Evolutionary conservation across 2,113 vertebrate genomes (phyloP), one percentile per base, ranked within the genome.

Genomic region (Pholis gunnellus): DNA sequence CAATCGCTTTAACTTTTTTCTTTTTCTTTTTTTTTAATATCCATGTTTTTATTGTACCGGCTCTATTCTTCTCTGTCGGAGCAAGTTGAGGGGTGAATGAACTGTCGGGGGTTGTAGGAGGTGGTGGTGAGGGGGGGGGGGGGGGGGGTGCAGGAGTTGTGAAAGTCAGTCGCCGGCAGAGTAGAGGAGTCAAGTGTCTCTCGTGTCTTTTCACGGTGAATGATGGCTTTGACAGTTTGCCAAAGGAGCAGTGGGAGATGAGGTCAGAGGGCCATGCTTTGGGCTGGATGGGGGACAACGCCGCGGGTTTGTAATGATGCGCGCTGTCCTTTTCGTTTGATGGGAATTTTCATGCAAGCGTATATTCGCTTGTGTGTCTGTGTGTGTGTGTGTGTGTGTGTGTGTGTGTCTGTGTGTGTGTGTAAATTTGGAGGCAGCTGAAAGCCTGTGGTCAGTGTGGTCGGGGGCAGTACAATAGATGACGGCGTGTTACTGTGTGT

Each of bases 201-300:
- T 88, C 68, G 78, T 92, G 90, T 92, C 87, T 92, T 90, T 94
- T 91, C 85, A 91, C 86, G 87, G 92, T 93, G 93, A 93, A 90
- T 94, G 94, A 95, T 95, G 93, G 93, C 87, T 95, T 92, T 95
- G 95, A 95, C 94, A 95, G 94, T 92, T 94, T 54, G 86, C 93
- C 94, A 94, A 94, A 95, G 94, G 94, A 93, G 89, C 92, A 93
- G 91, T 79, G 89, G 90, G 91, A 79, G 86, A 79, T 36, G 79
- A 66, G 90, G 90, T 92, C 84, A 84, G 75, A 90, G 82, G 90
- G 91, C 80, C 52, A 25, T 18, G 89, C 91, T 92, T 72, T 9
- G 61, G 85, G 91, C 79, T 38, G 68, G 81, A 72, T 52, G 71
- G 79, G 82, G 86, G 82, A 69, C 75, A 67, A 54, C 36, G 75